Percentiles rank a stretch among this genome's conserved stretches.
Conservation (phyloP, 2,113 vertebrate genomes). For the Cygnus atratus region DNA sequence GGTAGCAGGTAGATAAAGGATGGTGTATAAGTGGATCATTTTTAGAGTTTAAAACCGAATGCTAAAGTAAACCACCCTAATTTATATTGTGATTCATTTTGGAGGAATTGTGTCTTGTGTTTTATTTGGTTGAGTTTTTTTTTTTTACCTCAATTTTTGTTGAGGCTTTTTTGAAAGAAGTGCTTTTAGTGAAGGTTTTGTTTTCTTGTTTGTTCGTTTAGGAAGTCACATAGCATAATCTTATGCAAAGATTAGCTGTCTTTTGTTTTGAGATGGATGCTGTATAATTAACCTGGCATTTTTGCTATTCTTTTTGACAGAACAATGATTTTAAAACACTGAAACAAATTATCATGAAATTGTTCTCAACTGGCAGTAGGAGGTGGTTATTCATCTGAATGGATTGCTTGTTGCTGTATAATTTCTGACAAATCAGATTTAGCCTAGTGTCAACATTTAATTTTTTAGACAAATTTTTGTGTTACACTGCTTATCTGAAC, state of each 20-base stretch:
- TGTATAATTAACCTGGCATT: not conserved
- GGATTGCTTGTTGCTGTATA: not conserved
- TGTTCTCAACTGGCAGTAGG: not conserved
- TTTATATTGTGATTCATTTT: not conserved
- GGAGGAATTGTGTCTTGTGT: not conserved
- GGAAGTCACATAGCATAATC: not conserved
- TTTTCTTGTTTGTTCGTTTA: not conserved
- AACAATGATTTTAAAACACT: not conserved
- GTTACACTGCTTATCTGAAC: not conserved
- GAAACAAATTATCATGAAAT: not conserved
- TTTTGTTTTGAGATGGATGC: not conserved
- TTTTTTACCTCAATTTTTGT: not conserved
- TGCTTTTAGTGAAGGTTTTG: not conserved
- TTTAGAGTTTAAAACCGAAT: not conserved
- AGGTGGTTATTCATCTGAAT: not conserved
- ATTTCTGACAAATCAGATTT: conserved; percentile 28
- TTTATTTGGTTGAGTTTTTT: not conserved
- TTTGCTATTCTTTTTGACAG: not conserved
- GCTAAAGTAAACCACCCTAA: not conserved
- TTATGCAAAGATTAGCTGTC: not conserved
- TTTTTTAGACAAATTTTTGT: not conserved
- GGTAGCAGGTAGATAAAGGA: not conserved
- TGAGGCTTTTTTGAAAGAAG: not conserved
- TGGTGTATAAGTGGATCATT: not conserved
- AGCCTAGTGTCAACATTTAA: not conserved